phyloP scores from a whole-genome alignment of 1,140 invertebrate genomes.

The Cataglyphis hispanica region DNA sequence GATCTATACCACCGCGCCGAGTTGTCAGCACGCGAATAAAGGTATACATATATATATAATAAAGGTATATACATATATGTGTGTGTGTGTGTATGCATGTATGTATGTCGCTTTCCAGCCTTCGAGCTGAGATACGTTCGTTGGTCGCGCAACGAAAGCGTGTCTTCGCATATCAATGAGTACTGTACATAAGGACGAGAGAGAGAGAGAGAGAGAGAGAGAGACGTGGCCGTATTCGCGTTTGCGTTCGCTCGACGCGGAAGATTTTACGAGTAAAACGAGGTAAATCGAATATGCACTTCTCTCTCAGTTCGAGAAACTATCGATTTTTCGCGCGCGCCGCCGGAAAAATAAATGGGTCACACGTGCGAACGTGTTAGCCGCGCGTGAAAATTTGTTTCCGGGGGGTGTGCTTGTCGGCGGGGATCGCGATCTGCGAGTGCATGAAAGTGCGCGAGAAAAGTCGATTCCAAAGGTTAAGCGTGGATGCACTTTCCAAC shows the following conservation, averaged over 20 bases:
- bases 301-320: slow-evolving; percentile 62
- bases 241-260: slow-evolving; percentile 46
- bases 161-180: slow-evolving; percentile 72
- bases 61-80: neutral
- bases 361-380: slow-evolving; percentile 37
- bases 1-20: slow-evolving; percentile 58
- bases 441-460: slow-evolving; percentile 36
- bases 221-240: slow-evolving; percentile 49
- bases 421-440: neutral
- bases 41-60: no score
- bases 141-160: slow-evolving; percentile 55
- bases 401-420: slow-evolving; percentile 2
- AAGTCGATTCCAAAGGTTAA: slow-evolving; percentile 40
- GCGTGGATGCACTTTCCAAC: slow-evolving; percentile 55
- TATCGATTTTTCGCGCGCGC: slow-evolving; percentile 51
- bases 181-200: slow-evolving; percentile 34
- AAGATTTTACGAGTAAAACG: slow-evolving; percentile 67
- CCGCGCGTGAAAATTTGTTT: slow-evolving; percentile 48
- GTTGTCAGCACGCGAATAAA: slow-evolving; percentile 52
- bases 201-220: slow-evolving; percentile 38
- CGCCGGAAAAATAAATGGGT: slow-evolving; percentile 60
- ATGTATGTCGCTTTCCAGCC: slow-evolving; percentile 56
- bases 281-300: slow-evolving; percentile 63
- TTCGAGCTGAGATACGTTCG: slow-evolving; percentile 60
- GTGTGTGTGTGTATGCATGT: neutral